Evolutionary conservation across 2,888 invertebrate species (phyloP), one percentile per base, ranked within the genome.

Genomic region (Mesorhabditis spiculigera): DNA sequence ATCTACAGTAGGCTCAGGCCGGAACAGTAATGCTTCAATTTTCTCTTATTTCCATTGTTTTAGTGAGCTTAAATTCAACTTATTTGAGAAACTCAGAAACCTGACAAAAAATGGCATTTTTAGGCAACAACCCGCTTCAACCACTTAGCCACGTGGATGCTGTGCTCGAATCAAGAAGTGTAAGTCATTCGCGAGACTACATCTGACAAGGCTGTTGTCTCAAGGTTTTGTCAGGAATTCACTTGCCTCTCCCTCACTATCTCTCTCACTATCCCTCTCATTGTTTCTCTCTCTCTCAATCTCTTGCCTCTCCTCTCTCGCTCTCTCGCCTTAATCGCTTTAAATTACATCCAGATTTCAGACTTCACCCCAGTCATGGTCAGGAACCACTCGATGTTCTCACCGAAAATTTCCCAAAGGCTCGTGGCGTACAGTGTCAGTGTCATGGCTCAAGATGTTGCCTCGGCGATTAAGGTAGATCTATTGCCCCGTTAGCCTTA

Each of bases 371-470:
- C n/a, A 4, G 61, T 71, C 4, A 61, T 71, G 43, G 64, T 50
- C 58, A n/a, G n/a, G 10, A 43, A 2, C 65, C 68, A 8, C 63
- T 74, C 5, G 16, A 62, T 3, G 50, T 45, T 4, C 70, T 74
- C 0, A 66, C 65, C 28, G 72, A 72, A 28, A 69, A 74, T 13
- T 45, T 74, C 6, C 50, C n/a, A 45, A 10, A 68, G 74, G n/a
- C 63, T 74, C 8, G 70, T 67, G n/a, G 42, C 63, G 5, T 70
- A 72, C 45, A 42, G 70, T 1, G 63, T 72, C 62, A 75, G 74
- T n/a, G n/a, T n/a, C n/a, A 65, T 45, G 73, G 66, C 70, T 58
- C 73, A 75, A 42, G 74, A 72, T 63, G 71, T 75, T 6, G 65
- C 69, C 0, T 68, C 75, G 6, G 75, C 73, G n/a, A 71, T 71